Base-by-base conservation (phyloP, 1,140 invertebrate genomes). In the Laupala kohalensis region DNA sequence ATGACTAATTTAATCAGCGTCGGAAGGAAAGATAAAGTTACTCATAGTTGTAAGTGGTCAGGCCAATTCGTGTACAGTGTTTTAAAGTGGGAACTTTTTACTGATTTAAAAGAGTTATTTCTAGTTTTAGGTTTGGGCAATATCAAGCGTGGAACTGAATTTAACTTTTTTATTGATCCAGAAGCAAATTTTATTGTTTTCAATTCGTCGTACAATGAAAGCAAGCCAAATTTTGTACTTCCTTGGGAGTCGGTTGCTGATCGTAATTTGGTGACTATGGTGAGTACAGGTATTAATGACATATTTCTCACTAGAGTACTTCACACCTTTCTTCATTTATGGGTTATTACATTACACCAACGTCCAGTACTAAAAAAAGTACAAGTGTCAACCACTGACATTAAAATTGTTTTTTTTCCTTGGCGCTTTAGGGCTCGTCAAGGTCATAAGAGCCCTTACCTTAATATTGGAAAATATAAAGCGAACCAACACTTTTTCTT, bases 91-190 rank as follows among this genome's bases (percentile, higher is more conserved):
- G 37, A 9, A 53, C 37, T 53, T 53, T 53, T 53, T 53, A n/a
- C n/a, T n/a, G n/a, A n/a, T 19, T n/a, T n/a, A n/a, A n/a, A n/a
- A n/a, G n/a, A n/a, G n/a, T n/a, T n/a, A n/a, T 25, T 66, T 71
- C 27, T 70, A 62, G 6, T 24, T 65, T 24, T 53, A 72, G 71
- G 71, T 68, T 74, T 82, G 12, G 88, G 89, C 12, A 86, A 87
- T 68, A 75, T 79, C 3, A 75, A 74, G 13, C 78, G 82, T 0
- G 82, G 82, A 19, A 81, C 85, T 0, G 89, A 91, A 78, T 90
- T 86, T 76, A 91, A 91, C 78, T 90, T 91, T 75, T 77, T 77
- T 23, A 76, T 78, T 68, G 89, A 90, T 76, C 88, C 88, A 3
- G 86, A 88, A 76, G 84, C 87, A 12, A 86, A 87, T 66, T 80